Evolutionary conservation across 2,797 vertebrate species (phyloP).

Genomic region (Pseudochirops corinnae): DNA sequence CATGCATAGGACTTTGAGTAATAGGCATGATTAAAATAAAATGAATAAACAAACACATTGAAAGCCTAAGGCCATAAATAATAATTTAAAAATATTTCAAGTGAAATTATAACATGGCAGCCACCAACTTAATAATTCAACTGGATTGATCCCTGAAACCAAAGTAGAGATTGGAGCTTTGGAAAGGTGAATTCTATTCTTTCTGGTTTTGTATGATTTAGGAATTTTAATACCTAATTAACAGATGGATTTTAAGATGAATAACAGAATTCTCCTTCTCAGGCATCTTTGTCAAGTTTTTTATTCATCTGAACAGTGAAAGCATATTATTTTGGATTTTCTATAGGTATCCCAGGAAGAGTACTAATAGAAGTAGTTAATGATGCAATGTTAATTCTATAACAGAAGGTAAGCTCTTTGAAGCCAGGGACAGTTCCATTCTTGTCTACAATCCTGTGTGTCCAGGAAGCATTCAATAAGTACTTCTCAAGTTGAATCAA

Average conservation of each 20-base stretch:
- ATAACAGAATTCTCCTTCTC: constrained; percentile 19
- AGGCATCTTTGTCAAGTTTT: constrained; percentile 1
- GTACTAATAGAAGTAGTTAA: not conserved
- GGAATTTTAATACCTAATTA: not conserved
- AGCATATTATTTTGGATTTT: constrained; percentile 30
- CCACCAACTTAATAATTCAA: constrained; percentile 39
- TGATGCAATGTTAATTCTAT: not conserved
- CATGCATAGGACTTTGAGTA: constrained; percentile 32
- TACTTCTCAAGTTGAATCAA: not conserved
- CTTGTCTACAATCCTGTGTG: not conserved
- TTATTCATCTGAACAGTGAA: constrained; percentile 26
- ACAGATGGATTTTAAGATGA: not conserved
- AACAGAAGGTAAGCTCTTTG: not conserved
- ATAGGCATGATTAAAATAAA: constrained; percentile 52
- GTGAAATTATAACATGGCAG: constrained; percentile 32
- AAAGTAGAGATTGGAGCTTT: constrained; percentile 21
- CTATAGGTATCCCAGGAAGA: not conserved
- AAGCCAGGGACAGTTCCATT: not conserved
- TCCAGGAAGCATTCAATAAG: not conserved
- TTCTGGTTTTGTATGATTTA: constrained; percentile 19
- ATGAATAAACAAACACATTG: constrained; percentile 38
- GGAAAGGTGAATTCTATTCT: constrained; percentile 33
- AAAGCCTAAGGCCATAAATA: constrained; percentile 20
- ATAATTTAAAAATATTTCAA: constrained; percentile 56
- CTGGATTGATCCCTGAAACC: not conserved